These are phyloP conservation scores for Ochropacha duplaris DNA, from an alignment of 2,888 invertebrate genomes.

Conservation along the genomic window DNA sequence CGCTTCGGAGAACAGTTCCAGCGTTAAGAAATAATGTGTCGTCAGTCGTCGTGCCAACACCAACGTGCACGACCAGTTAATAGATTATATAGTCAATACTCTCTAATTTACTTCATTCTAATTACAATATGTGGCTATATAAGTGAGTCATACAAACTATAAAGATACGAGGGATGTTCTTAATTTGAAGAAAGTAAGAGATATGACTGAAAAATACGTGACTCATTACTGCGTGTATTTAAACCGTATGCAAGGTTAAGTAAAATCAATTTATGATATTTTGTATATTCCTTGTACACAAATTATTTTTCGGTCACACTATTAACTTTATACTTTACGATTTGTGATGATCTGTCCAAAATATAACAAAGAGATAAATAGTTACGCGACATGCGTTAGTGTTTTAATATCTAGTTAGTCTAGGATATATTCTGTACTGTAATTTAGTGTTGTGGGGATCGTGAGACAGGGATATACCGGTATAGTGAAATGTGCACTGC, in stretches of 20 bases:
- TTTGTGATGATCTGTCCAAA: slow-evolving; percentile 74
- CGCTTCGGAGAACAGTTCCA: slow-evolving; percentile 55
- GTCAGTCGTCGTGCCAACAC: not conserved
- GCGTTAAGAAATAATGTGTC: slow-evolving; percentile 55
- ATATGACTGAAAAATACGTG: not conserved
- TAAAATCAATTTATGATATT: slow-evolving; percentile 27
- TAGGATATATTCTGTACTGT: slow-evolving; percentile 39
- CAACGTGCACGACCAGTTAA: slow-evolving; percentile 6
- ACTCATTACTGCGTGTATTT: slow-evolving; percentile 6
- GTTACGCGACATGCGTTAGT: slow-evolving; percentile 40
- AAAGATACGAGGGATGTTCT: not conserved
- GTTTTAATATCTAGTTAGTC: slow-evolving; percentile 38
- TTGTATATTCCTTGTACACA: slow-evolving; percentile 47
- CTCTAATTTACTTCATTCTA: not conserved
- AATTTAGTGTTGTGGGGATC: slow-evolving; percentile 32
- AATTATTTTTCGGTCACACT: slow-evolving; percentile 52
- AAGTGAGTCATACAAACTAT: not conserved
- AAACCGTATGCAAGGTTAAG: slow-evolving; percentile 8
- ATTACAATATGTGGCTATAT: not conserved
- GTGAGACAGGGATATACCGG: slow-evolving; percentile 34
- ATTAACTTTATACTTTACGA: slow-evolving; percentile 37
- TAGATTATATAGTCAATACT: not conserved
- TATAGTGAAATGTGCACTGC: slow-evolving; percentile 21
- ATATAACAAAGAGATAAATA: slow-evolving; percentile 39
- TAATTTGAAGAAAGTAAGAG: not conserved